Base-by-base conservation (phyloP, 1,140 invertebrate species). In the Heterodera schachtii region DNA sequence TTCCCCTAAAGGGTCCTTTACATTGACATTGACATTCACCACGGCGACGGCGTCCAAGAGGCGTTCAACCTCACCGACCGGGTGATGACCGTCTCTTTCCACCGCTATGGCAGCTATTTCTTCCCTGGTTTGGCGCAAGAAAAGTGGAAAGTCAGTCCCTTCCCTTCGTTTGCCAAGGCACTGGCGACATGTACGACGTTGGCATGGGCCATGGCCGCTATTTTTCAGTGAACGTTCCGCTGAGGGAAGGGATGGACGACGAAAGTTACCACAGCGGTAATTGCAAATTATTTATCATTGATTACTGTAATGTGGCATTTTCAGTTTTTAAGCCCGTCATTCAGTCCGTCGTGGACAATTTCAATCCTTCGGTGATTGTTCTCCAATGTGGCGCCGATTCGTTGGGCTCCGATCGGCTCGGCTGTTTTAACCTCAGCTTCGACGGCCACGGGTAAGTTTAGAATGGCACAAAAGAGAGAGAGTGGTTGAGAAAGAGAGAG, bases 71-170 rank as follows among this genome's bases (percentile, higher is more conserved):
- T 98, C 1, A 98, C 97, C 0, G 97, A 99, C 91, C 92, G 97
- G 73, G 97, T 99, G 0, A 99, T 99, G 97, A 99, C 97, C 0
- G 96, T 98, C 2, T 98, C 96, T 31, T 99, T 99, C 90, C 97
- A 99, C 89, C 98, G 98, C 91, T 99, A 98, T 91, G 97, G 97
- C 8, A 96, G 97, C 88, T 97, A 95, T 87, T 98, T 98, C 90
- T 99, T 99, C 88, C 97, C 97, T 1, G 83, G 77, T 78, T 16
- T 41, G n/a, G 19, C 43, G 19, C 44, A 8, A 44, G 19, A 13
- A 19, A 31, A 44, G 9, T 60, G 16, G 16, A 5, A 9, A 44
- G 41, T 16, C 69, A 44, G 5, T 31, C 49, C 19, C 41, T 16
- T 97, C 97, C 90, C 98, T 98, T 64, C 3, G 49, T 52, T 52